Percentiles rank a stretch among this genome's conserved stretches.
These are phyloP conservation scores for Pseudonaja textilis DNA, from an alignment of 2,113 vertebrate genomes.

Conservation along the genomic window DNA sequence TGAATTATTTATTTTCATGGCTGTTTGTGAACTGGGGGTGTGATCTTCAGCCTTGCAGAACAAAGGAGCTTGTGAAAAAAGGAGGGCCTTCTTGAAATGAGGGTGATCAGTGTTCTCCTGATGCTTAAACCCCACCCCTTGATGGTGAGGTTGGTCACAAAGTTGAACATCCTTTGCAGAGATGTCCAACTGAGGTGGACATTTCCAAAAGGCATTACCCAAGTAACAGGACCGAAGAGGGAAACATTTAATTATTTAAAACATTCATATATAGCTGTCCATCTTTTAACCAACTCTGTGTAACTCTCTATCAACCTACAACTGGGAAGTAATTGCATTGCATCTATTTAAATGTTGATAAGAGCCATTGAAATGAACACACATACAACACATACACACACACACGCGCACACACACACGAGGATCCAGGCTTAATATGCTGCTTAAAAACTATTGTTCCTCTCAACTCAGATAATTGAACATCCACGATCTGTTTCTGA, in stretches of 20 bases:
- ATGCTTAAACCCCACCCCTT: neutral
- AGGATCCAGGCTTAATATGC: neutral
- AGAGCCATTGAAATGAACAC: neutral
- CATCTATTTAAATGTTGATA: neutral
- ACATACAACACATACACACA: neutral
- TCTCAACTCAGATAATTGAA: too few species aligned
- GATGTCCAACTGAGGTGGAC: neutral
- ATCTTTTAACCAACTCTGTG: neutral
- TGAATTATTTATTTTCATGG: neutral
- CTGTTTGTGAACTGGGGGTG: neutral
- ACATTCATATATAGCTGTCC: neutral
- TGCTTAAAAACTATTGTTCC: neutral
- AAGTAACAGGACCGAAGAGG: neutral
- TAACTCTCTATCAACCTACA: too few species aligned
- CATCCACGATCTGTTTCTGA: too few species aligned
- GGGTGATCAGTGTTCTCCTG: neutral
- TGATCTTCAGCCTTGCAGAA: neutral
- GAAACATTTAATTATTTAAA: neutral
- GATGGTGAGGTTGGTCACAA: neutral
- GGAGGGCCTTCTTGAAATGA: too few species aligned
- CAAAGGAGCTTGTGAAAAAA: neutral
- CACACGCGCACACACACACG: neutral
- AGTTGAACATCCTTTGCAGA: neutral
- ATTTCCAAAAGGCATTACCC: neutral
- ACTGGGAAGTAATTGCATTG: neutral